Conservation (phyloP, 2,888 invertebrate species). For the Eupithecia vulgata region DNA sequence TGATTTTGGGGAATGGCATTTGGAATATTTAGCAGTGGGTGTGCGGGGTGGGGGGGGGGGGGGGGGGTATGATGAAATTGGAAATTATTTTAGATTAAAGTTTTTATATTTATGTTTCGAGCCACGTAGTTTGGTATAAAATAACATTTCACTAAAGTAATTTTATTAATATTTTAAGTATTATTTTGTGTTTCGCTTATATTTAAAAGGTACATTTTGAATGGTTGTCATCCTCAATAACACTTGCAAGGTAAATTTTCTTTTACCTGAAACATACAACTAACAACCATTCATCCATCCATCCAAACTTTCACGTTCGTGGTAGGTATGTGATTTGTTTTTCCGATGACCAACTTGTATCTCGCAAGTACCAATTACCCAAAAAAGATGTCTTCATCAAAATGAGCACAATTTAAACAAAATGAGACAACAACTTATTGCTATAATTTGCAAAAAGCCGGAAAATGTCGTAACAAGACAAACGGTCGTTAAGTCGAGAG, state of each 20-base stretch:
- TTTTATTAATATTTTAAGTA: too few species aligned
- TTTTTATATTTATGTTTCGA: background rate
- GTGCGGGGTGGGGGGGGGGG: background rate
- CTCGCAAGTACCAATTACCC: constrained; percentile 16
- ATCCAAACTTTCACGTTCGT: too few species aligned
- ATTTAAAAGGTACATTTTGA: background rate
- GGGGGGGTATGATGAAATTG: background rate
- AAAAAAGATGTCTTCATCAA: constrained; percentile 19
- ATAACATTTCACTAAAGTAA: too few species aligned
- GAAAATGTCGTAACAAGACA: constrained; percentile 14
- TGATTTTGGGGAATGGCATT: background rate
- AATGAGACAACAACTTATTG: constrained; percentile 20
- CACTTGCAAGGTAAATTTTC: background rate
- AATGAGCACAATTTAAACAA: background rate
- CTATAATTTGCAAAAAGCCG: constrained; percentile 21
- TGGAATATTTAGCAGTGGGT: background rate
- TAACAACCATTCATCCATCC: too few species aligned
- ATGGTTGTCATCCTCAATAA: background rate
- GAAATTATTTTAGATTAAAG: background rate
- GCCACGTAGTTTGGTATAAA: background rate
- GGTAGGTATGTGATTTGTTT: background rate
- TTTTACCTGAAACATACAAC: background rate
- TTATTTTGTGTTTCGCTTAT: background rate
- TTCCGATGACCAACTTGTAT: background rate
- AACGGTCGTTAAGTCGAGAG: background rate